These are phyloP conservation scores for Capreolus pygargus DNA, from an alignment of 2,113 vertebrate genomes.

Conservation along the genomic window DNA sequence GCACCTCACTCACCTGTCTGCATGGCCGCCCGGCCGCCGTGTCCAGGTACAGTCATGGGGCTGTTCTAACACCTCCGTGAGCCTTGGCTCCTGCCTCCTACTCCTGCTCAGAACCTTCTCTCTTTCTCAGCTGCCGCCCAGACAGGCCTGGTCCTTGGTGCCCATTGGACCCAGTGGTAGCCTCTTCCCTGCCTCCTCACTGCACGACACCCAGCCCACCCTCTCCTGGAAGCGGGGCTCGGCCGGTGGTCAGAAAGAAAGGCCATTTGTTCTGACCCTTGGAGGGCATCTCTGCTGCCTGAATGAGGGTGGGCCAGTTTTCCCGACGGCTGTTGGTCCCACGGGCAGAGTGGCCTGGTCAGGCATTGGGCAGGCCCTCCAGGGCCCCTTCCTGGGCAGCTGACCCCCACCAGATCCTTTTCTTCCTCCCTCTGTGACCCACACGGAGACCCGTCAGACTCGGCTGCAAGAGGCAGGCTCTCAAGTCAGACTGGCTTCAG, in stretches of 20 bases:
- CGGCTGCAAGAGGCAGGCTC: accelerated
- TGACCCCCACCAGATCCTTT: not conserved
- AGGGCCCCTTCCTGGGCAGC: not conserved
- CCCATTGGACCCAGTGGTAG: accelerated
- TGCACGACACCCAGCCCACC: not conserved
- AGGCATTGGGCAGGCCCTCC: not conserved
- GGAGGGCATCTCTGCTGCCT: not conserved
- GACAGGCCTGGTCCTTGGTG: not conserved
- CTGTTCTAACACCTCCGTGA: not conserved
- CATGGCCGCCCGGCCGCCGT: accelerated
- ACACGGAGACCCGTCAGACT: not conserved
- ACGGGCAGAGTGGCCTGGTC: accelerated
- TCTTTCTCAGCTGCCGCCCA: not conserved
- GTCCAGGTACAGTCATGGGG: too few species aligned
- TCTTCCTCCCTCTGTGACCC: not conserved
- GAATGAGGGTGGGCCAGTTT: accelerated
- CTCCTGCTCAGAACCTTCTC: not conserved
- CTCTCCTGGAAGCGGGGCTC: accelerated
- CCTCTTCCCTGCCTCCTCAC: accelerated
- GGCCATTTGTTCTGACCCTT: not conserved
- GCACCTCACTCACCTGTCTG: not conserved
- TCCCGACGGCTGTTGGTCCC: accelerated
- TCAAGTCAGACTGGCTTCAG: not conserved
- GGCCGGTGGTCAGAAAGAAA: not conserved
- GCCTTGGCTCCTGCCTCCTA: not conserved